Percentiles rank a stretch among this genome's conserved stretches.
These are phyloP conservation scores for Montipora capitata DNA, from an alignment of 92 coral and sea anemone genomes.

Conservation along the genomic window DNA sequence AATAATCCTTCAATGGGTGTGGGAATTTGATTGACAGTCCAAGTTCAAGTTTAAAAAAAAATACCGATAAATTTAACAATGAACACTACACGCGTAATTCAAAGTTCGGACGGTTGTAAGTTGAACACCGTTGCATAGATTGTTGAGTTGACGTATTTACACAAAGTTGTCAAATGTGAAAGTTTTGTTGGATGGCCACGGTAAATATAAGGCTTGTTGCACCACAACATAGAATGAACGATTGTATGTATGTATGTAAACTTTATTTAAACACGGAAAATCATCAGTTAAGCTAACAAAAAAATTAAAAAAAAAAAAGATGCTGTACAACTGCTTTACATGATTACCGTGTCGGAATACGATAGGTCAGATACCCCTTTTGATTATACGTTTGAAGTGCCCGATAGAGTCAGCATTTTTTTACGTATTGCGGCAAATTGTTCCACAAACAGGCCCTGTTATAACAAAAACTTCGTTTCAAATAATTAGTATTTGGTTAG, in stretches of 20 bases:
- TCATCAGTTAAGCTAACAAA: conserved; percentile 19
- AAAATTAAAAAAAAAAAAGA: not conserved
- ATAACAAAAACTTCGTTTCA: conserved; percentile 54
- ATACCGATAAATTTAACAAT: too few species aligned
- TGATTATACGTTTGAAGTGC: conserved; percentile 38
- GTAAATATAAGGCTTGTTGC: too few species aligned
- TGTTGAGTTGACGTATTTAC: too few species aligned
- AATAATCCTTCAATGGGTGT: too few species aligned
- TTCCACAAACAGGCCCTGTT: conserved; percentile 50
- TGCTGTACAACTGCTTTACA: conserved; percentile 50
- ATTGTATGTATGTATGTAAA: not conserved
- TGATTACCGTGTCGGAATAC: conserved; percentile 69
- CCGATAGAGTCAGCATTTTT: conserved; percentile 35
- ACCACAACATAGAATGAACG: too few species aligned
- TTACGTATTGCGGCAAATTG: conserved; percentile 35
- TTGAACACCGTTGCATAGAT: too few species aligned
- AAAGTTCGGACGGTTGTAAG: too few species aligned
- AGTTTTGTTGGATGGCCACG: too few species aligned
- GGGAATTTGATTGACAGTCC: too few species aligned
- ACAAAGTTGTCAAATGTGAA: too few species aligned
- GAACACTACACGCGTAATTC: not conserved
- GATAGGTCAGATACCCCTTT: conserved; percentile 15
- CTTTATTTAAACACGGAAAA: conserved; percentile 52
- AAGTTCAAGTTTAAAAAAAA: too few species aligned
- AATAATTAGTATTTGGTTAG: conserved; percentile 53